Percentiles rank a stretch among this genome's conserved stretches.
Evolutionary conservation across 2,888 invertebrate species (phyloP).

Genomic region (Lacanobia oleracea): DNA sequence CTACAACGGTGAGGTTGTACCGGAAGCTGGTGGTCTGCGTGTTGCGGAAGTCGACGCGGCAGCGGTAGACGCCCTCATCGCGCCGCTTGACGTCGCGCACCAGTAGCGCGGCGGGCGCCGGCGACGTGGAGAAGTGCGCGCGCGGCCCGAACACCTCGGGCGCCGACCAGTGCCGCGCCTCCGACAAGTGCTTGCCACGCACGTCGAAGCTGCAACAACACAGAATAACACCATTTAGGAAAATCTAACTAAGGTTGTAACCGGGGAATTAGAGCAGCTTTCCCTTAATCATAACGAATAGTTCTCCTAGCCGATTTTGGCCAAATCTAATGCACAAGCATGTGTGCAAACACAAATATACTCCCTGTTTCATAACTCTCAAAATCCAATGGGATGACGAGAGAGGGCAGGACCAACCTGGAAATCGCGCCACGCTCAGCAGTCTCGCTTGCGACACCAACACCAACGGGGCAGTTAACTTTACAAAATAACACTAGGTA

Average conservation of each 20-base stretch:
- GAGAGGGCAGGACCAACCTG: no score
- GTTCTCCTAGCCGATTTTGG: no score
- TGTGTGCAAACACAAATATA: no score
- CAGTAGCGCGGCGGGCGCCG: constrained; percentile 95
- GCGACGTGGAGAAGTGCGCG: constrained; percentile 95
- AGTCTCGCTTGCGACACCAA: no score
- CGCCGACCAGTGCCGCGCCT: constrained; percentile 96
- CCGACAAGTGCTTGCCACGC: constrained; percentile 94
- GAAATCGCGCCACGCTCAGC: no score
- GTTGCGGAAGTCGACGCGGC: constrained; percentile 97
- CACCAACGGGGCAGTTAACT: no score
- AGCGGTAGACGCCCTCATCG: constrained; percentile 97
- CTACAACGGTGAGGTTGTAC: constrained; percentile 93
- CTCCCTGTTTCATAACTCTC: no score
- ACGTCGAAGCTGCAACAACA: constrained; percentile 94
- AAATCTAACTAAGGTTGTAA: not conserved
- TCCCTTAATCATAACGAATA: not conserved
- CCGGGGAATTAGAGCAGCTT: not conserved
- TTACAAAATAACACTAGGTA: not conserved
- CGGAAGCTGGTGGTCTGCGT: constrained; percentile 97
- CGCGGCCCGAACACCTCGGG: constrained; percentile 96
- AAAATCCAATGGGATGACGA: no score
- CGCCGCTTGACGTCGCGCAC: constrained; percentile 94
- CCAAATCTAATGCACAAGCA: no score
- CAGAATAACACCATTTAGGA: not conserved